Evolutionary conservation across 2,888 invertebrate genomes (phyloP).

Genomic region (Melanostoma mellinum): DNA sequence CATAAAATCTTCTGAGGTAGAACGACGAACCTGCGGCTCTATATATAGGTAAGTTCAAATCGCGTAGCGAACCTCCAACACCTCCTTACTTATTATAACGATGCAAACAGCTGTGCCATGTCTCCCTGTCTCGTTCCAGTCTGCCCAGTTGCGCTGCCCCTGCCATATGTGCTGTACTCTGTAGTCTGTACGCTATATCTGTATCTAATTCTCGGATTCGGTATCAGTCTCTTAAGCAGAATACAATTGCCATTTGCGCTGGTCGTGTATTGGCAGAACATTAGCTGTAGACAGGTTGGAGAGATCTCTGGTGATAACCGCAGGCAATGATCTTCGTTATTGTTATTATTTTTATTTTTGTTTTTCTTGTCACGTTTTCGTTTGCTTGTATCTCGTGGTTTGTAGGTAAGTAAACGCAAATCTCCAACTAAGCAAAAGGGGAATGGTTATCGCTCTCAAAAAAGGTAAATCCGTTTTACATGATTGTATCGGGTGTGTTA

Average conservation of each 20-base stretch:
- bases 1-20: constrained; percentile 68
- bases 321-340: constrained; percentile 64
- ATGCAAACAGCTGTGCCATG: constrained; percentile 61
- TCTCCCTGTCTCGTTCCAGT: constrained; percentile 69
- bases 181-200: constrained; percentile 10
- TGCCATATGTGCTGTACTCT: too few species aligned
- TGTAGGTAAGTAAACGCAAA: constrained; percentile 49
- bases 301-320: constrained; percentile 54
- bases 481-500: constrained; percentile 32
- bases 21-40: constrained; percentile 59
- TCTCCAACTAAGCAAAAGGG: constrained; percentile 51
- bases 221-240: constrained; percentile 42
- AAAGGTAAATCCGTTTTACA: constrained; percentile 26
- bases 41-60: constrained; percentile 64
- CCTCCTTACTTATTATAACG: constrained; percentile 55
- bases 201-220: constrained; percentile 41
- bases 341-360: constrained; percentile 43
- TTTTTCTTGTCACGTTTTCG: constrained; percentile 45
- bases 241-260: constrained; percentile 44
- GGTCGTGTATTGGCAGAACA: constrained; percentile 44
- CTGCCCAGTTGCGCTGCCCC: constrained; percentile 37
- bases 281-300: constrained; percentile 67
- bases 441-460: not conserved
- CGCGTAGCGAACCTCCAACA: constrained; percentile 40
- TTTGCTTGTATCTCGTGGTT: constrained; percentile 51